A percentile compares a stretch with the other conserved stretches of the same genome.
Conservation (phyloP, 2,797 vertebrate species). For the Neoniphon sammara region DNA sequence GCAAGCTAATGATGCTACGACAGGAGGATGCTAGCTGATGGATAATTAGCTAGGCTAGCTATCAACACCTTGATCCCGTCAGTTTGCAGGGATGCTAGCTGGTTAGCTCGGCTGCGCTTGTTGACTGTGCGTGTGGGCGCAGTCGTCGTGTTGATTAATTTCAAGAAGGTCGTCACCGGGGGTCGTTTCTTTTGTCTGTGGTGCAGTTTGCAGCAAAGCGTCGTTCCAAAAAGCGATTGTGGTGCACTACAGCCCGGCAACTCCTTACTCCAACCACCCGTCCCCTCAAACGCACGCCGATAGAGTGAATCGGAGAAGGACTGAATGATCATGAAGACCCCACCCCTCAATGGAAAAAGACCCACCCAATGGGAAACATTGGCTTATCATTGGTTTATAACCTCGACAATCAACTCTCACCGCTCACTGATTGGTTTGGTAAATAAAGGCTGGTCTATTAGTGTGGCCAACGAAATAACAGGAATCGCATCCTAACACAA, state of each 20-base stretch:
- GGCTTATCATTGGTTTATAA: constrained; percentile 53
- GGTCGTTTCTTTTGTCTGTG: constrained; percentile 58
- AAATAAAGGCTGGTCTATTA: constrained; percentile 66
- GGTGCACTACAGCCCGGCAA: constrained; percentile 79
- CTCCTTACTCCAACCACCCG: constrained; percentile 78
- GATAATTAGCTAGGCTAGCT: constrained; percentile 80
- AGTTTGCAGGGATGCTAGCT: constrained; percentile 74
- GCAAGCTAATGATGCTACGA: constrained; percentile 71
- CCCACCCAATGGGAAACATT: constrained; percentile 44
- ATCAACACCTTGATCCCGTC: constrained; percentile 77
- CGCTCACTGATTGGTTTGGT: constrained; percentile 64
- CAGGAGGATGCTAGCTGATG: constrained; percentile 74
- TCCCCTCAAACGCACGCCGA: constrained; percentile 84
- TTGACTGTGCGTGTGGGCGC: constrained; percentile 68
- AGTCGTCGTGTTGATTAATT: constrained; percentile 63
- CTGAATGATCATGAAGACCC: constrained; percentile 86
- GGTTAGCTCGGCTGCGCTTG: constrained; percentile 70
- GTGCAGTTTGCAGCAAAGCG: constrained; percentile 60
- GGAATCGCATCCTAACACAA: constrained; percentile 54
- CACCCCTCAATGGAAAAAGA: constrained; percentile 72
- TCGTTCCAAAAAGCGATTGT: constrained; percentile 61
- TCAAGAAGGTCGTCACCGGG: constrained; percentile 62
- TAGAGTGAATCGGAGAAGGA: constrained; percentile 81
- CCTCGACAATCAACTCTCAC: constrained; percentile 50
- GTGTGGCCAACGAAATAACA: constrained; percentile 55